Conservation (phyloP, 2,888 invertebrate species). For the Conomelus anceps region DNA sequence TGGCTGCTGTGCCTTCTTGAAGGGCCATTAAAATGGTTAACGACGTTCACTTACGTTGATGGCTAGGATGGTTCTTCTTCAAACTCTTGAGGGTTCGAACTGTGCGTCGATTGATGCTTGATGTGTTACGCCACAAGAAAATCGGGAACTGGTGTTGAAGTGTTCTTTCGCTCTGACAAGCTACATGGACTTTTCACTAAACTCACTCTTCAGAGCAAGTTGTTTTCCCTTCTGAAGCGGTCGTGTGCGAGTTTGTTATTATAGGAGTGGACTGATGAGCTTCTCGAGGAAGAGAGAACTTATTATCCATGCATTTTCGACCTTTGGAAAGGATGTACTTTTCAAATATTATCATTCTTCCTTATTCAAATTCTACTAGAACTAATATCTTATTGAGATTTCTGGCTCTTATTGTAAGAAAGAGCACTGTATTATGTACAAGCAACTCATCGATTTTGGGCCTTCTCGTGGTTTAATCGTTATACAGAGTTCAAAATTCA, state of each 20-base stretch:
- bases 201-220: neutral
- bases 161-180: neutral
- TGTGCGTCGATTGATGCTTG: neutral
- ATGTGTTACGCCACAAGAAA: neutral
- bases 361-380: too few species aligned
- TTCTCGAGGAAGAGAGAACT: neutral
- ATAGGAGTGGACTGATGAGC: neutral
- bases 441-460: too few species aligned
- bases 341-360: too few species aligned
- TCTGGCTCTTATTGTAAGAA: too few species aligned
- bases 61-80: neutral
- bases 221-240: neutral
- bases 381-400: too few species aligned
- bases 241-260: neutral
- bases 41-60: neutral
- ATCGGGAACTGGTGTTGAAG: neutral
- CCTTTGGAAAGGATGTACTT: too few species aligned
- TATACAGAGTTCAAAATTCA: too few species aligned
- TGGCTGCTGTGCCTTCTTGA: too few species aligned
- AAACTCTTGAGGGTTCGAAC: neutral
- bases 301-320: too few species aligned
- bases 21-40: neutral
- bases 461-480: too few species aligned
- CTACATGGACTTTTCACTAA: neutral
- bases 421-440: too few species aligned